These are phyloP conservation scores for Lasioglossum figueresi DNA, from an alignment of 2,888 invertebrate species.

Conservation along the genomic window DNA sequence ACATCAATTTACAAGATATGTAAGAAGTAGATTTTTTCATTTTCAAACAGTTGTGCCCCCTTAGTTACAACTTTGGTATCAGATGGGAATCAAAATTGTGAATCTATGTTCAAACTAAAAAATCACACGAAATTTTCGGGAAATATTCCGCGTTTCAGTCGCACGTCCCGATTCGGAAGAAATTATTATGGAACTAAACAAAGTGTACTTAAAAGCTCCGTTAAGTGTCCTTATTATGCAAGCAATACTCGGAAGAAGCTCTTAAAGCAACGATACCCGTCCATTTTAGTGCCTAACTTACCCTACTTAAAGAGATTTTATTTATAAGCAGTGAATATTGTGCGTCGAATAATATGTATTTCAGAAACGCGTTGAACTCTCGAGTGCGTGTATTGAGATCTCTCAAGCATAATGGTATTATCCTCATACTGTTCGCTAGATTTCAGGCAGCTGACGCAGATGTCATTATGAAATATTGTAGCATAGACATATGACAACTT, in stretches of 20 bases:
- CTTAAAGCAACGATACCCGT: constrained; percentile 74
- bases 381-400: constrained; percentile 50
- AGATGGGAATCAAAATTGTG: constrained; percentile 1
- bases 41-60: background rate
- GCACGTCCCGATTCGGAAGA: constrained; percentile 19
- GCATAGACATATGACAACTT: constrained; percentile 37
- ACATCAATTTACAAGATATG: background rate
- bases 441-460: constrained; percentile 22
- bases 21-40: background rate
- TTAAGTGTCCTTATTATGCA: constrained; percentile 76
- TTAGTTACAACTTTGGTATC: background rate
- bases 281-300: constrained; percentile 78
- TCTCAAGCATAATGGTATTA: constrained; percentile 71
- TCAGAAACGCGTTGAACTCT: constrained; percentile 33
- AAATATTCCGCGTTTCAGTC: constrained; percentile 21
- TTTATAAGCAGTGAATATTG: constrained; percentile 67
- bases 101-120: background rate
- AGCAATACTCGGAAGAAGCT: constrained; percentile 69
- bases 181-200: constrained; percentile 41
- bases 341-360: constrained; percentile 52
- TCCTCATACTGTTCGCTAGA: constrained; percentile 35
- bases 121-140: background rate
- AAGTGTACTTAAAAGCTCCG: constrained; percentile 78
- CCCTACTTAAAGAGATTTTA: constrained; percentile 62
- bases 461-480: constrained; percentile 35